Conservation (phyloP, 2,888 invertebrate species). For the Leptogaster cylindrica region DNA sequence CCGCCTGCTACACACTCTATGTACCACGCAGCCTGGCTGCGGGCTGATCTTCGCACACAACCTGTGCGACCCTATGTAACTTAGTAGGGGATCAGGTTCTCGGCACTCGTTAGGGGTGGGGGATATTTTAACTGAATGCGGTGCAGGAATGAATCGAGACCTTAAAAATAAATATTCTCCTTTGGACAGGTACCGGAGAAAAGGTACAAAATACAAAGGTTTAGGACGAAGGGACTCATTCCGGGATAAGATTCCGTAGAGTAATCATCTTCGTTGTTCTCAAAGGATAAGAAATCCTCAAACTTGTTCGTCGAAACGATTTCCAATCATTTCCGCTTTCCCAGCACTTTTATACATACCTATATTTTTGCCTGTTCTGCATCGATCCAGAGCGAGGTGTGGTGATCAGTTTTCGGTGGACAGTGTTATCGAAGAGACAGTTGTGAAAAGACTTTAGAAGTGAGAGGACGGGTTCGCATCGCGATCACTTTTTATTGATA, state of each 20-base stretch:
- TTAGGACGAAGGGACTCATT: conserved; percentile 65
- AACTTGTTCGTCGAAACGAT: background rate
- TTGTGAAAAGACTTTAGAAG: conserved; percentile 42
- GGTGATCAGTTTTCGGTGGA: conserved; percentile 33
- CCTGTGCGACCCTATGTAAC: conserved; percentile 27
- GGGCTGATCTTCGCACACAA: conserved; percentile 21
- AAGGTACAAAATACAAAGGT: conserved; percentile 58
- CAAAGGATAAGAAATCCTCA: conserved; percentile 38
- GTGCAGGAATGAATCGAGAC: conserved; percentile 37
- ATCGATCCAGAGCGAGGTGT: conserved; percentile 41
- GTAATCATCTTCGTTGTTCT: conserved; percentile 54
- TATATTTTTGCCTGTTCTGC: conserved; percentile 13
- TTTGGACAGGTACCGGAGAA: conserved; percentile 34
- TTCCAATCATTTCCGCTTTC: conserved; percentile 14
- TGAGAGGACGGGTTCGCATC: conserved; percentile 35
- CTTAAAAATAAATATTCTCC: conserved; percentile 36
- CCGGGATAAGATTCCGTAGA: conserved; percentile 64
- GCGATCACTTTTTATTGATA: background rate
- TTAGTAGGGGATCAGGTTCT: conserved; percentile 48
- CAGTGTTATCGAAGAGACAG: conserved; percentile 36
- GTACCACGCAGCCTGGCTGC: conserved; percentile 3
- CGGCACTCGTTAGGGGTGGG: conserved; percentile 44
- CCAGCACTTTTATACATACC: no score
- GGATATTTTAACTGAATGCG: conserved; percentile 34
- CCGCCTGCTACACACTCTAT: conserved; percentile 19